Evolutionary conservation across 1,140 invertebrate species (phyloP).

Genomic region (Pogonognathellus flavescens): DNA sequence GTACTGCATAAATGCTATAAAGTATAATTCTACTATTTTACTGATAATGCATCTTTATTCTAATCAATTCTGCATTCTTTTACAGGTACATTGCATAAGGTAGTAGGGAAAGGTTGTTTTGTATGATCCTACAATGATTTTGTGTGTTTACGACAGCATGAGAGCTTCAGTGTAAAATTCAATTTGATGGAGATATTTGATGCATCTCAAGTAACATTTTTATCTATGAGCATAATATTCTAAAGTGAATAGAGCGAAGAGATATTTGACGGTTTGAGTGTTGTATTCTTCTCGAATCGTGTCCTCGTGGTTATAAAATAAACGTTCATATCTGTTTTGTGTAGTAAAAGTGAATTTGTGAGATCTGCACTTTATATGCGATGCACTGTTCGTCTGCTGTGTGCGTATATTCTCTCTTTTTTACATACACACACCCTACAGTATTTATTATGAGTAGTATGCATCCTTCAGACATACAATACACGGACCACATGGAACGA

Average conservation of each 20-base stretch:
- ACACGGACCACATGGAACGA: slow-evolving; percentile 10
- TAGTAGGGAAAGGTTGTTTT: too few species aligned
- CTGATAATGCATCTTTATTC: too few species aligned
- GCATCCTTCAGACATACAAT: background rate
- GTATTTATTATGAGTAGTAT: background rate
- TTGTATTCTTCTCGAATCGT: slow-evolving; percentile 17
- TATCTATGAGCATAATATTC: slow-evolving; percentile 17
- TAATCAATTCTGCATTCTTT: too few species aligned
- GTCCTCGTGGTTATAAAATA: slow-evolving; percentile 45
- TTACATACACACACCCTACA: background rate
- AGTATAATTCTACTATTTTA: too few species aligned
- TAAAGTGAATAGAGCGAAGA: slow-evolving; percentile 25
- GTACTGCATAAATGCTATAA: too few species aligned
- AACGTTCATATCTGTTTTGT: slow-evolving; percentile 38
- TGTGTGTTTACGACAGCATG: background rate
- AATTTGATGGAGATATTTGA: slow-evolving; percentile 22
- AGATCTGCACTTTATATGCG: background rate
- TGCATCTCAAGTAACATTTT: background rate
- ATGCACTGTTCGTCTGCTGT: background rate
- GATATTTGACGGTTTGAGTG: background rate
- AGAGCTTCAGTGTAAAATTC: slow-evolving; percentile 1
- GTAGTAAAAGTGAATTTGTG: slow-evolving; percentile 45
- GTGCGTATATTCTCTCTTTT: background rate
- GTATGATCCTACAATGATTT: slow-evolving; percentile 3
- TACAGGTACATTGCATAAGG: too few species aligned